phyloP scores from a whole-genome alignment of 2,888 invertebrate genomes.

The Sceliomorpha sp. region DNA sequence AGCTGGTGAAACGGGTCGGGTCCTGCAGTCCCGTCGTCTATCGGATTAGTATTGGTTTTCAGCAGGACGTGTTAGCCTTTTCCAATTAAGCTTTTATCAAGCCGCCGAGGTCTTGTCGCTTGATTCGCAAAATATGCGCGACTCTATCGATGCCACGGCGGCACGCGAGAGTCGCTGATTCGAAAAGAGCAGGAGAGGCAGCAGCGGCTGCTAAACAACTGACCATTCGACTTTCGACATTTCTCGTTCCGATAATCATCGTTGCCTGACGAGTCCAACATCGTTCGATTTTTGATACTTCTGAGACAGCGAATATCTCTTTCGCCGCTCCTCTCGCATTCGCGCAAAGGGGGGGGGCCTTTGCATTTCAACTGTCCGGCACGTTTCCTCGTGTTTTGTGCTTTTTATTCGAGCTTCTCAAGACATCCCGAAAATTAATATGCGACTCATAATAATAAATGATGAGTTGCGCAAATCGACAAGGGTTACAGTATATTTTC shows the following conservation, averaged over 20 bases:
- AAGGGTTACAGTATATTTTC: too few relatives aligned
- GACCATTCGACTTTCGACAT: conserved; percentile 15
- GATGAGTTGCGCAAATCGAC: too few relatives aligned
- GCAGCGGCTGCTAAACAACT: conserved; percentile 19
- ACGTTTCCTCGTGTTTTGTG: too few relatives aligned
- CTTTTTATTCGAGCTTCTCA: too few relatives aligned
- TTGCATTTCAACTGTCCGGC: too few relatives aligned
- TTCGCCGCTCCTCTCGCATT: too few relatives aligned
- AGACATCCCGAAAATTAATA: too few relatives aligned
- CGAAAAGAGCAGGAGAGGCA: conserved; percentile 39
- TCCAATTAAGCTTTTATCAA: conserved; percentile 73
- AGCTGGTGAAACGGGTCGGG: conserved; percentile 17
- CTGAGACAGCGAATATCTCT: too few relatives aligned
- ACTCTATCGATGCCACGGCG: conserved; percentile 24
- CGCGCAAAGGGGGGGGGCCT: too few relatives aligned
- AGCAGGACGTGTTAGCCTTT: conserved; percentile 61
- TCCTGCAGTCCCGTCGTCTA: conserved; percentile 57
- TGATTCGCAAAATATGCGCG: conserved; percentile 48
- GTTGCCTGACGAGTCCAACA: conserved; percentile 31
- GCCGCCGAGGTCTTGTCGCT: conserved; percentile 56
- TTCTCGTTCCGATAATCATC: conserved; percentile 29
- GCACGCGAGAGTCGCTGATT: too few relatives aligned
- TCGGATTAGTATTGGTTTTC: conserved; percentile 65
- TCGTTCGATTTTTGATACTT: too few relatives aligned
- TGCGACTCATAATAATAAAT: too few relatives aligned